Conservation (phyloP, 2,888 invertebrate genomes). For the Cyrtodaria siliqua region DNA sequence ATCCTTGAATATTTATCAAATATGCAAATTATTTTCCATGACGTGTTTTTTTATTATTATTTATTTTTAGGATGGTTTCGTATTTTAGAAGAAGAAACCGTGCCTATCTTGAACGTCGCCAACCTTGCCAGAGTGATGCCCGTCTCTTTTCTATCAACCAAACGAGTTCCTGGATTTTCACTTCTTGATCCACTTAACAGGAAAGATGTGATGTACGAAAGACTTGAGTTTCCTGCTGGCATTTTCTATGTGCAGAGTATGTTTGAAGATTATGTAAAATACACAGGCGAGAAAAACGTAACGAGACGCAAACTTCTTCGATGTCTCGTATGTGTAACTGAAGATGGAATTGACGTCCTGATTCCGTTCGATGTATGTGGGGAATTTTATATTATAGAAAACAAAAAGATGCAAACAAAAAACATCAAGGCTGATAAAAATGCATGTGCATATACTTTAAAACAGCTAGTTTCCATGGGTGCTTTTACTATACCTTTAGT, state of each 20-base stretch:
- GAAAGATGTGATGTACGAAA: constrained; percentile 68
- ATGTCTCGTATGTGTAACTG: constrained; percentile 68
- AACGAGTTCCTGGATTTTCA: constrained; percentile 62
- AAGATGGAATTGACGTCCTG: constrained; percentile 66
- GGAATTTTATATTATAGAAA: constrained; percentile 72
- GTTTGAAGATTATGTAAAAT: constrained; percentile 72
- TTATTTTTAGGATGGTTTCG: constrained; percentile 72
- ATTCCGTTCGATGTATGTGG: constrained; percentile 72
- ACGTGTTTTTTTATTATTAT: too few species aligned
- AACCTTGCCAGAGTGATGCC: constrained; percentile 74
- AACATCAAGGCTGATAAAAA: constrained; percentile 56
- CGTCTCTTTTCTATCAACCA: constrained; percentile 59
- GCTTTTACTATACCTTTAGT: constrained; percentile 61
- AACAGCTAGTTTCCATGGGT: constrained; percentile 65
- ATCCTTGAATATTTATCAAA: too few species aligned
- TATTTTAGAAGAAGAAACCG: constrained; percentile 64
- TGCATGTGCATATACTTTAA: constrained; percentile 64
- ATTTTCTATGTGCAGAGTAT: constrained; percentile 66
- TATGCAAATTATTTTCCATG: too few species aligned
- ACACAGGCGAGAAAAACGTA: constrained; percentile 60
- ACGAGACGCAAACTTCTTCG: constrained; percentile 70
- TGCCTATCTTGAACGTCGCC: constrained; percentile 62
- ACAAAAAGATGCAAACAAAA: constrained; percentile 61
- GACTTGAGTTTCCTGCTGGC: constrained; percentile 66
- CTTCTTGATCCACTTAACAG: constrained; percentile 55